Evolutionary conservation across 2,113 vertebrate species (phyloP).

Genomic region (Hydrolagus affinis): DNA sequence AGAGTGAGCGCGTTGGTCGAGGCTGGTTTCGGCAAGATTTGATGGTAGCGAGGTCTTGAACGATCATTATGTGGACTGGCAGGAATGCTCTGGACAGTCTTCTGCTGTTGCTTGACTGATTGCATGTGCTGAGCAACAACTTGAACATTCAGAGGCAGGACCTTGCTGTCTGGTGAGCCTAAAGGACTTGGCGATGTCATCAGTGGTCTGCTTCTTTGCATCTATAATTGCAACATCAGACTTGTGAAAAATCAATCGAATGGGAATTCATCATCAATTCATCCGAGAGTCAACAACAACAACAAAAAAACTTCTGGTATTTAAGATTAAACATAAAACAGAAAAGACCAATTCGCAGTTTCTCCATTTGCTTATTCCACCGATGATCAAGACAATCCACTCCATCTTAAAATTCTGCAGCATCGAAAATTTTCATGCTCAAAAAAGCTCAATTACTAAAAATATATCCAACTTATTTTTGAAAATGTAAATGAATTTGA

Average conservation of each 20-base stretch:
- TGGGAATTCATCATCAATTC: neutral
- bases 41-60: constrained; percentile 80
- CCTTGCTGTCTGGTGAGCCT: constrained; percentile 74
- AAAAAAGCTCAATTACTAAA: constrained; percentile 1
- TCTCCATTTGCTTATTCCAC: neutral
- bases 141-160: constrained; percentile 86
- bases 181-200: constrained; percentile 81
- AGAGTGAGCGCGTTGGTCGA: constrained; percentile 74
- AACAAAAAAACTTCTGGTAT: neutral
- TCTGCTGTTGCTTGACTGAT: constrained; percentile 78
- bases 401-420: too few species aligned
- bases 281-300: neutral
- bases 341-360: neutral
- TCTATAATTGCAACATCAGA: constrained; percentile 49
- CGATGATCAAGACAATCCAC: too few species aligned
- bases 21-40: constrained; percentile 90
- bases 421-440: neutral
- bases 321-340: neutral
- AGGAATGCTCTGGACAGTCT: constrained; percentile 73
- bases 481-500: neutral
- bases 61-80: constrained; percentile 78
- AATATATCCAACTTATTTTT: neutral
- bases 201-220: constrained; percentile 75
- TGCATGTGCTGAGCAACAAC: constrained; percentile 89
- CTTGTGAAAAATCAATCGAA: constrained; percentile 26